phyloP scores from a whole-genome alignment of 2,797 vertebrate species.

The Rachycentron canadum region DNA sequence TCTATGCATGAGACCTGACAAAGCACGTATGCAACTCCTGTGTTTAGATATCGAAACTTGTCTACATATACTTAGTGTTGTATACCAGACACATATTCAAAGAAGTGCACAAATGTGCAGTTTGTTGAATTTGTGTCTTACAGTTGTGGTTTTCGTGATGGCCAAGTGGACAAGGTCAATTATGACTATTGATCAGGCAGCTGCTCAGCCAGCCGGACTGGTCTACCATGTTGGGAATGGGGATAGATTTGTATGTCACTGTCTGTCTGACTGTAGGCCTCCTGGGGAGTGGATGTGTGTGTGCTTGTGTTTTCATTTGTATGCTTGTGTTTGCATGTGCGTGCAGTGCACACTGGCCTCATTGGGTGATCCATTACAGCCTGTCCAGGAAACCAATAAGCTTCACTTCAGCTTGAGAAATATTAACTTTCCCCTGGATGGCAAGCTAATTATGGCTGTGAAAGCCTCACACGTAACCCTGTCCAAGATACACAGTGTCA shows the following conservation, averaged over 20 bases:
- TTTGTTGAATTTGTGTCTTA: conserved; percentile 70
- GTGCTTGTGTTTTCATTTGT: conserved; percentile 66
- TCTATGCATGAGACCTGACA: not conserved
- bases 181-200: conserved; percentile 87
- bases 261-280: conserved; percentile 79
- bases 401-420: conserved; percentile 79
- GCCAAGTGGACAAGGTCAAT: conserved; percentile 81
- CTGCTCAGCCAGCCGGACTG: conserved; percentile 74
- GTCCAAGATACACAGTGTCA: conserved; percentile 44
- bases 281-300: conserved; percentile 64
- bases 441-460: conserved; percentile 77
- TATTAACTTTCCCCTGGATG: conserved; percentile 79
- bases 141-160: conserved; percentile 72
- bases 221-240: conserved; percentile 73
- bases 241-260: conserved; percentile 84
- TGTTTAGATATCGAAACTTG: not conserved
- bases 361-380: conserved; percentile 80
- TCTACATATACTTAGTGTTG: not conserved
- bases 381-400: conserved; percentile 83
- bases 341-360: conserved; percentile 42
- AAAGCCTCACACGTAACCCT: conserved; percentile 27
- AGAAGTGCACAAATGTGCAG: conserved; percentile 30
- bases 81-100: conserved; percentile 8
- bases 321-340: conserved; percentile 50
- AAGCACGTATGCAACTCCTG: not conserved